These are phyloP conservation scores for Prochilodus magdalenae DNA, from an alignment of 2,113 vertebrate species.

Conservation along the genomic window DNA sequence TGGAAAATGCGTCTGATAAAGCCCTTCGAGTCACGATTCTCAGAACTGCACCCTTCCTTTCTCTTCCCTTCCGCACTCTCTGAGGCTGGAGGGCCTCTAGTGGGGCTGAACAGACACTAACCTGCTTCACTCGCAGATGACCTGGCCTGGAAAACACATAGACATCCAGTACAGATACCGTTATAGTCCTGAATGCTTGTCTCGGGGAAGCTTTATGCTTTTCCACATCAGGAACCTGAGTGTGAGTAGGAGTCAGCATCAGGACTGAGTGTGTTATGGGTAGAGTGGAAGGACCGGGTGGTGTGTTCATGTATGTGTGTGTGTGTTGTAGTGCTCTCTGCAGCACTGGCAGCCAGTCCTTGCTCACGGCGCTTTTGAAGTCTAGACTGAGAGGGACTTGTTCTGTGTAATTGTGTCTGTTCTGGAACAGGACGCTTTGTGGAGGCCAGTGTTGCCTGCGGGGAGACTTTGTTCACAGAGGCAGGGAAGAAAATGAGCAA, in stretches of 20 bases:
- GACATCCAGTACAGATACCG: background rate
- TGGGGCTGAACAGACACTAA: constrained; percentile 14
- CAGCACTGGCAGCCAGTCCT: constrained; percentile 15
- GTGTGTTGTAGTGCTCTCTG: constrained; percentile 12
- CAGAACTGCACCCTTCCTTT: constrained; percentile 6
- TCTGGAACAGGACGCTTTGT: constrained; percentile 19
- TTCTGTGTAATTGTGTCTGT: constrained; percentile 33
- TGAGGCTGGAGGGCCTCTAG: constrained; percentile 9
- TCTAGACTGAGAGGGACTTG: constrained; percentile 48
- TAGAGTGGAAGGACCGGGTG: background rate
- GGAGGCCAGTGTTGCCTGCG: constrained; percentile 21
- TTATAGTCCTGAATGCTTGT: background rate
- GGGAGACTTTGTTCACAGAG: constrained; percentile 8
- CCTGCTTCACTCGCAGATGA: constrained; percentile 10
- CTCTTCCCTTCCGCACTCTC: background rate
- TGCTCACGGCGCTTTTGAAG: constrained; percentile 36
- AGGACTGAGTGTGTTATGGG: constrained; percentile 8
- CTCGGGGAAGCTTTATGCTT: constrained; percentile 6
- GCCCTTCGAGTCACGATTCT: constrained; percentile 25
- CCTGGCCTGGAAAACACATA: background rate
- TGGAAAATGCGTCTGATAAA: background rate
- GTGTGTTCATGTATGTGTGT: constrained; percentile 11
- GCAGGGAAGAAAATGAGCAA: constrained; percentile 17
- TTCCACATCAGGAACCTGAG: constrained; percentile 24
- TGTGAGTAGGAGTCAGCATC: constrained; percentile 25